These are phyloP conservation scores for Antennarius maculatus DNA, from an alignment of 2,797 vertebrate species.

Conservation along the genomic window DNA sequence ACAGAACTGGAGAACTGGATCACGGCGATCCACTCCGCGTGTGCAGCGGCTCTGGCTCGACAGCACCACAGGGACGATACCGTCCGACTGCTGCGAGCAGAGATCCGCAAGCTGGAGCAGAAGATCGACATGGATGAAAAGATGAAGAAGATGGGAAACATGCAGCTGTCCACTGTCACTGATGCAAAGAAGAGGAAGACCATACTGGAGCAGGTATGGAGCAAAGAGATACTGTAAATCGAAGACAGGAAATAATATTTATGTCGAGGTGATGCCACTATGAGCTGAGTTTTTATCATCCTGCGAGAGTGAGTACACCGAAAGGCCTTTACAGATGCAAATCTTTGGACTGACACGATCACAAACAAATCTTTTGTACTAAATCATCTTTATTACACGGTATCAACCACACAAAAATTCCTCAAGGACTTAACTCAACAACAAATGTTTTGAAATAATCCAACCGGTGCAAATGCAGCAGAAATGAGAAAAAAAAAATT, in stretches of 20 bases:
- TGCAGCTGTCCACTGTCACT: slow-evolving; percentile 91
- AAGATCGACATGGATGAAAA: slow-evolving; percentile 96
- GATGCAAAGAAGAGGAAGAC: slow-evolving; percentile 94
- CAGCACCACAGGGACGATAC: slow-evolving; percentile 94
- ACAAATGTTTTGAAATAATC: slow-evolving; percentile 47
- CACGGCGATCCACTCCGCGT: slow-evolving; percentile 93
- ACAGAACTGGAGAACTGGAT: slow-evolving; percentile 96
- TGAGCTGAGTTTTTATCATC: slow-evolving; percentile 20
- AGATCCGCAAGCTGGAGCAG: slow-evolving; percentile 91
- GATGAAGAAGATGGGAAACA: slow-evolving; percentile 96
- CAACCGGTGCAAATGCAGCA: slow-evolving; percentile 4
- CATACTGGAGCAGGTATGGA: slow-evolving; percentile 90
- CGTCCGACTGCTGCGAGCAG: slow-evolving; percentile 85
- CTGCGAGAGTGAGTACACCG: slow-evolving; percentile 33
- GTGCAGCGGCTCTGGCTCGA: slow-evolving; percentile 87
- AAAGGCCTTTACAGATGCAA: slow-evolving; percentile 18
- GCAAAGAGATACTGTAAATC: not conserved
- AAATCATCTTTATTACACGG: slow-evolving; percentile 39
- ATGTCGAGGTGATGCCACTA: slow-evolving; percentile 3
- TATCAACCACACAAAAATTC: slow-evolving; percentile 48
- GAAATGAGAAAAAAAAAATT: slow-evolving; percentile 28
- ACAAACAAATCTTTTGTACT: slow-evolving; percentile 17
- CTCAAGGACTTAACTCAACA: not conserved
- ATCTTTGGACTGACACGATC: not conserved
- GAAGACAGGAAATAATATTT: not conserved